Conservation (phyloP, 2,888 invertebrate species). For the Euclidia mi region DNA sequence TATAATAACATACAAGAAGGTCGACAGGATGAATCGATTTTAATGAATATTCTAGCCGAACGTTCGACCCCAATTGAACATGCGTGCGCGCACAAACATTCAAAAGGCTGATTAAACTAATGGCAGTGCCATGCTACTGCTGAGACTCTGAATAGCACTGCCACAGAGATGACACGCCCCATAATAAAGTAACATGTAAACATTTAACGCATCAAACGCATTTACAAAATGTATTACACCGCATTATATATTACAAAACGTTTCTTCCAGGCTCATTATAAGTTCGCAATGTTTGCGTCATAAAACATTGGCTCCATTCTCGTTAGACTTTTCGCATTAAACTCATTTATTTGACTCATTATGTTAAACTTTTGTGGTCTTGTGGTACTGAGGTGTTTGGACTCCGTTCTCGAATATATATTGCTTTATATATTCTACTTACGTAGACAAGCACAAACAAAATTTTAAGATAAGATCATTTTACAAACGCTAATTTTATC, state of each 20-base stretch:
- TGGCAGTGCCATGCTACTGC: slow-evolving; percentile 34
- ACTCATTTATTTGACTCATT: not conserved
- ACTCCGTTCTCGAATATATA: not conserved
- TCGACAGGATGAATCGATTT: slow-evolving; percentile 57
- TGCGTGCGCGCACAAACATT: slow-evolving; percentile 57
- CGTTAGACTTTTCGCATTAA: slow-evolving; percentile 5
- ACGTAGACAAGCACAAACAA: no score
- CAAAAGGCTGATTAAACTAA: slow-evolving; percentile 53
- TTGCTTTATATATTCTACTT: not conserved
- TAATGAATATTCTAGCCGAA: slow-evolving; percentile 51
- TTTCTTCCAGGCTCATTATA: slow-evolving; percentile 9
- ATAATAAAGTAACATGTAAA: slow-evolving; percentile 29
- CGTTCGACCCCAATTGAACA: slow-evolving; percentile 58
- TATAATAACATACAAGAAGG: slow-evolving; percentile 38
- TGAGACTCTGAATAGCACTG: slow-evolving; percentile 36
- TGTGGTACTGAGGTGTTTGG: not conserved
- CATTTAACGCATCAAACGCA: slow-evolving; percentile 25
- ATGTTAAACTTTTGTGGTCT: slow-evolving; percentile 9
- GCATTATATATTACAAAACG: slow-evolving; percentile 27
- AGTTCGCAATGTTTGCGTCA: slow-evolving; percentile 15
- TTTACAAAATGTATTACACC: slow-evolving; percentile 22
- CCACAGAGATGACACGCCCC: slow-evolving; percentile 31
- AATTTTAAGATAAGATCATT: no score
- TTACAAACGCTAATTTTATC: no score
- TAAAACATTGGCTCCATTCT: slow-evolving; percentile 12